These are phyloP conservation scores for Oncorhynchus gorbuscha DNA, from an alignment of 2,113 vertebrate species.

Conservation along the genomic window DNA sequence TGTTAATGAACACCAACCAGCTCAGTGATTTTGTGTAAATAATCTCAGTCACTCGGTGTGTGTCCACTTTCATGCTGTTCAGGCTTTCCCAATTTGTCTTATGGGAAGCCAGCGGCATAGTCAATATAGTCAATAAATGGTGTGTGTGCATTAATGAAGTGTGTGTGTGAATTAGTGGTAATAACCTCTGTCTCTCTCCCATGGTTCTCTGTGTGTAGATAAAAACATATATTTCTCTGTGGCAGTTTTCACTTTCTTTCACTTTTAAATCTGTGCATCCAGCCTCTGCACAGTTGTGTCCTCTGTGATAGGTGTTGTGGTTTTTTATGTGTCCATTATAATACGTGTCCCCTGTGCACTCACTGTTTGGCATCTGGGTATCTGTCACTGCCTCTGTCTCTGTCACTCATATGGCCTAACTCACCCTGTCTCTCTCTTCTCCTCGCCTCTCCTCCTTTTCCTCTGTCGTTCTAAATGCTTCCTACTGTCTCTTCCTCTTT, in stretches of 20 bases:
- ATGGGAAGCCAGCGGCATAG: no score
- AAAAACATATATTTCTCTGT: background rate
- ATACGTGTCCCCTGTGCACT: constrained; percentile 22
- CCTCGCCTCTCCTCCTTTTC: background rate
- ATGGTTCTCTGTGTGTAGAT: background rate
- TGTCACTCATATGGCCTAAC: constrained; percentile 17
- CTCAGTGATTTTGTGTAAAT: no score
- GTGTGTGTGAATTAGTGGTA: background rate
- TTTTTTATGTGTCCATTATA: constrained; percentile 43
- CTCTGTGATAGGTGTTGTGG: constrained; percentile 13
- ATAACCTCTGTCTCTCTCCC: constrained; percentile 10
- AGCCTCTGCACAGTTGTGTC: background rate
- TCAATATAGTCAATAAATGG: background rate
- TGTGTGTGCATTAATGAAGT: constrained; percentile 17
- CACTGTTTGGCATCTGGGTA: constrained; percentile 18
- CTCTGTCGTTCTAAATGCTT: constrained; percentile 34
- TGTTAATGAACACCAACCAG: background rate
- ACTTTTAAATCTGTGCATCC: background rate
- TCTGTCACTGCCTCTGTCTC: constrained; percentile 29
- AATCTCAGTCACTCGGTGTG: no score
- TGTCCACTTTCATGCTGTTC: no score
- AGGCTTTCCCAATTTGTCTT: no score
- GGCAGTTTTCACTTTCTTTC: background rate
- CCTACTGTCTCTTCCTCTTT: constrained; percentile 1
- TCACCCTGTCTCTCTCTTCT: constrained; percentile 2